Evolutionary conservation across 1,140 invertebrate species (phyloP), one percentile per base, ranked within the genome.

Genomic region (Papilio polytes): DNA sequence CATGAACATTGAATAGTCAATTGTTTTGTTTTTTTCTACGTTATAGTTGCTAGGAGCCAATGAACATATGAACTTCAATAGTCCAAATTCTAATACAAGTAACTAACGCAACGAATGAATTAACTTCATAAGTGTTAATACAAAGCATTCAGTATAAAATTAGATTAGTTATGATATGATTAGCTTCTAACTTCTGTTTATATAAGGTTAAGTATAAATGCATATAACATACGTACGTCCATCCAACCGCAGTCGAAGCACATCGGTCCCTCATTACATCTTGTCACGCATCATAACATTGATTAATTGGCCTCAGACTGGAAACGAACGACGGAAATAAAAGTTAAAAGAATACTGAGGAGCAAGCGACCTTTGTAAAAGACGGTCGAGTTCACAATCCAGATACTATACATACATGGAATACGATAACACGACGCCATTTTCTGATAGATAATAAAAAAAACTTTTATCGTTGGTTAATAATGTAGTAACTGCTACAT

Each of bases 271-370:
- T 92, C 88, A 91, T 94, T 92, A 94, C 88, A 82, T 87, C 86
- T 80, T 90, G 90, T 88, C 89, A 91, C 86, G 88, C 86, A 87
- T 92, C 89, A 92, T 92, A 94, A 90, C 84, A 86, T 84, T 91
- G 92, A 93, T 92, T 94, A 94, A 94, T 94, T 90, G 90, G 88
- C 83, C 86, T 85, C 85, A 86, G 85, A 86, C 86, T 82, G 83
- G 87, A 88, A 87, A 87, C 83, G 80, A 81, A 85, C 83, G 85
- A 86, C 85, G 78, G 85, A 80, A 80, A 80, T 78, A 86, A 86
- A 90, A 87, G 84, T 83, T 82, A 81, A 84, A 89, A 89, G 86
- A 88, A 83, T 84, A 87, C 85, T 86, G 85, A 85, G 80, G 80
- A 85, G 81, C 87, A 87, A 89, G 85, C 89, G 88, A 85, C 91